Conservation (phyloP, 2,797 vertebrate genomes). For the Labroides dimidiatus region DNA sequence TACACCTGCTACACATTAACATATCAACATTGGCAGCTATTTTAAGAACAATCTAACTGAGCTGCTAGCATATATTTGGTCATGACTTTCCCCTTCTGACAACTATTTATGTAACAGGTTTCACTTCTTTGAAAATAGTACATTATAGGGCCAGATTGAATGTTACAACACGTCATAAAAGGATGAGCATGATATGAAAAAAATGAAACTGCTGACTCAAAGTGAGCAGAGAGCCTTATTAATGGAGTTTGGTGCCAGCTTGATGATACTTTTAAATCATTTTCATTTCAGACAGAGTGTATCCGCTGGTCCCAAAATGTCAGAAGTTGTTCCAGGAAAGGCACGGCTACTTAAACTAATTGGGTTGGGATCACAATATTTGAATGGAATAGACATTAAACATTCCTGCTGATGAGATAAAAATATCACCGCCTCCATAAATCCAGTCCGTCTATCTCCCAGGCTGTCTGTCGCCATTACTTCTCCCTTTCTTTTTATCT, state of each 20-base stretch:
- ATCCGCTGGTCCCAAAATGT: slow-evolving; percentile 40
- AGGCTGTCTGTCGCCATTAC: slow-evolving; percentile 27
- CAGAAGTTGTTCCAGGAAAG: slow-evolving; percentile 46
- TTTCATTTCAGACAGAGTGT: slow-evolving; percentile 30
- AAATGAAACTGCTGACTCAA: slow-evolving; percentile 39
- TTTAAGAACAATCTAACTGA: no score
- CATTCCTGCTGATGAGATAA: slow-evolving; percentile 56
- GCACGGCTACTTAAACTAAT: slow-evolving; percentile 50
- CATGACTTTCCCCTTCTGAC: no score
- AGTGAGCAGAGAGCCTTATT: slow-evolving; percentile 30
- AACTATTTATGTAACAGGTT: no score
- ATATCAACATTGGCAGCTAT: no score
- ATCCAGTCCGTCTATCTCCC: slow-evolving; percentile 28
- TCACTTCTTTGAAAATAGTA: no score
- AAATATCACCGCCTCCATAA: slow-evolving; percentile 47
- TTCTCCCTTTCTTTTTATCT: slow-evolving; percentile 26
- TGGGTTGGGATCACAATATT: slow-evolving; percentile 45
- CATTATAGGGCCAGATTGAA: background rate
- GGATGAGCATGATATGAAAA: slow-evolving; percentile 1
- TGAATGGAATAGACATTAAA: slow-evolving; percentile 52
- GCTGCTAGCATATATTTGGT: no score
- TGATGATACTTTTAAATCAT: slow-evolving; percentile 36
- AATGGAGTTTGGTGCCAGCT: slow-evolving; percentile 38
- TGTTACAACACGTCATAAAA: slow-evolving; percentile 9
- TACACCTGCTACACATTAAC: no score